Conservation (phyloP, 2,113 vertebrate genomes). For the Channa argus region DNA sequence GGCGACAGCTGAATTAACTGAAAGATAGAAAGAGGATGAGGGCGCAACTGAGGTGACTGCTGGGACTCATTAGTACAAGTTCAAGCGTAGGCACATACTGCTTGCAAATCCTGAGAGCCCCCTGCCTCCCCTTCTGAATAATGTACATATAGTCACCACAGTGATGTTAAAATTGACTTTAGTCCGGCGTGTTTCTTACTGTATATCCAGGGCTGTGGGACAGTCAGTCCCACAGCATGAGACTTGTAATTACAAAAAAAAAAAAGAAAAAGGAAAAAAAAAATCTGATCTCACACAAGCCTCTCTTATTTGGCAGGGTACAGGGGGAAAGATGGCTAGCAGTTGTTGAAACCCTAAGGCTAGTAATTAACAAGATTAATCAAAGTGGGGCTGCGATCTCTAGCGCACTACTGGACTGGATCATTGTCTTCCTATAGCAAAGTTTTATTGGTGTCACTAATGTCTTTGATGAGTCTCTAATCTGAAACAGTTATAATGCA, state of each 20-base stretch:
- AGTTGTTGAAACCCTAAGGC: slow-evolving; percentile 73
- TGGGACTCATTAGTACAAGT: slow-evolving; percentile 77
- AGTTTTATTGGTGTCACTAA: slow-evolving; percentile 74
- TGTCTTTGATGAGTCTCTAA: slow-evolving; percentile 80
- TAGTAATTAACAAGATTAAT: slow-evolving; percentile 85
- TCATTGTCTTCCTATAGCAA: slow-evolving; percentile 77
- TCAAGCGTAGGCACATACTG: slow-evolving; percentile 59
- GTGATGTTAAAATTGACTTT: slow-evolving; percentile 47
- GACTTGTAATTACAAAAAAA: slow-evolving; percentile 77
- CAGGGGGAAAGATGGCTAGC: slow-evolving; percentile 52
- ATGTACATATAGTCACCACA: slow-evolving; percentile 62
- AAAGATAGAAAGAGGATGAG: slow-evolving; percentile 51
- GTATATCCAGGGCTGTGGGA: slow-evolving; percentile 53
- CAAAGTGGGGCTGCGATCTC: slow-evolving; percentile 77
- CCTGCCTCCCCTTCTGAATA: slow-evolving; percentile 61
- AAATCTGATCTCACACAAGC: slow-evolving; percentile 64
- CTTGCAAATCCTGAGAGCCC: slow-evolving; percentile 60
- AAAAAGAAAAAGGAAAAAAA: too few species aligned
- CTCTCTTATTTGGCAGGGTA: slow-evolving; percentile 47
- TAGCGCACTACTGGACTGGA: slow-evolving; percentile 68
- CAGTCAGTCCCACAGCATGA: slow-evolving; percentile 61
- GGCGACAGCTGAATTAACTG: slow-evolving; percentile 63
- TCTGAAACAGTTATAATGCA: slow-evolving; percentile 55
- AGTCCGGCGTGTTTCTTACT: slow-evolving; percentile 38
- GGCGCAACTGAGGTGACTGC: slow-evolving; percentile 65